Percentiles rank a stretch among this genome's conserved stretches.
Conservation (phyloP, 2,888 invertebrate genomes). For the Eustalomyia histrio region DNA sequence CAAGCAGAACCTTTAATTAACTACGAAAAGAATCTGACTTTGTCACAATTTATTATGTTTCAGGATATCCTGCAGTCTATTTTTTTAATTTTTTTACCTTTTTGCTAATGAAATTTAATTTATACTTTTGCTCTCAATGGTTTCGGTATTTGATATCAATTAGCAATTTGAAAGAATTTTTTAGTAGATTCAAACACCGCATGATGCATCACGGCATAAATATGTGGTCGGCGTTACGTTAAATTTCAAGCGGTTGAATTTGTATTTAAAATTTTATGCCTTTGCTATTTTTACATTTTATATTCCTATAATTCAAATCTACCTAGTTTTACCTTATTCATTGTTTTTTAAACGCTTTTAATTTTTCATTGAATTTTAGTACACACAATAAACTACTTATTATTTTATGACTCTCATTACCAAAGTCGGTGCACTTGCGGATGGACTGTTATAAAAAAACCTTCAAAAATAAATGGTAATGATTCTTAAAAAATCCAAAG, state of each 20-base stretch:
- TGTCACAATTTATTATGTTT: too few species aligned
- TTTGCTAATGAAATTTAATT: too few species aligned
- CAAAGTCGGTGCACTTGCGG: too few species aligned
- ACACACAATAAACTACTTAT: conserved; percentile 62
- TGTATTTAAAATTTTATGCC: conserved; percentile 14
- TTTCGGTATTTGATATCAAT: too few species aligned
- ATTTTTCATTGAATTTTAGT: conserved; percentile 35
- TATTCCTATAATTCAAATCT: conserved; percentile 18
- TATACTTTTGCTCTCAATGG: neutral
- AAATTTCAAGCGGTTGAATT: conserved; percentile 53
- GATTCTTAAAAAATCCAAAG: too few species aligned
- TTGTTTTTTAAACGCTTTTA: conserved; percentile 1
- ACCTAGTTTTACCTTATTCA: conserved; percentile 14
- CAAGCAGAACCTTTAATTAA: too few species aligned
- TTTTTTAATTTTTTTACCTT: too few species aligned
- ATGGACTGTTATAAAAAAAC: too few species aligned
- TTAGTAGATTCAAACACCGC: conserved; percentile 31
- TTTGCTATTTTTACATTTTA: neutral
- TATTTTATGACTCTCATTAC: conserved; percentile 50
- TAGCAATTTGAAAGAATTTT: too few species aligned
- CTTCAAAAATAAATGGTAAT: too few species aligned
- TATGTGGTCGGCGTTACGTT: conserved; percentile 50
- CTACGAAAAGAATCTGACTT: too few species aligned
- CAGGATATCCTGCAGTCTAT: too few species aligned
- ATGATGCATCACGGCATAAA: conserved; percentile 56